Evolutionary conservation across 2,113 vertebrate species (phyloP).

Genomic region (Ramphastos sulfuratus): DNA sequence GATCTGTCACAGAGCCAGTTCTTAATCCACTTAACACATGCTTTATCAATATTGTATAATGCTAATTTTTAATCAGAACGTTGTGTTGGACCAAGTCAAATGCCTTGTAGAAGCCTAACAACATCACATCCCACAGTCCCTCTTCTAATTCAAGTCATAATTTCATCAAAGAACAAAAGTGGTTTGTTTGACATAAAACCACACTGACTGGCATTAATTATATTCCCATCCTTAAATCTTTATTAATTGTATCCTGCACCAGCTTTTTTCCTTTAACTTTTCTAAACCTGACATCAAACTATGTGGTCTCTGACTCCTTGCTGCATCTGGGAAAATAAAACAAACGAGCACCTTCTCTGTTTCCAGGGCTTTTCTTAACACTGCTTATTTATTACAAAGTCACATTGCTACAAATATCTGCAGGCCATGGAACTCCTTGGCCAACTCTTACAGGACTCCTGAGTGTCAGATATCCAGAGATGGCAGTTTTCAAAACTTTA

Average conservation of each 20-base stretch:
- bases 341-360: background rate
- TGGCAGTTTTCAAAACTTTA: conserved; percentile 6
- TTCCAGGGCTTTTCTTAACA: background rate
- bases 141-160: conserved; percentile 45
- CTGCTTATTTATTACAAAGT: background rate
- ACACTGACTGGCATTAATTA: background rate
- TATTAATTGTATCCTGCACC: background rate
- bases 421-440: background rate
- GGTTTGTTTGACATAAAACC: conserved; percentile 18
- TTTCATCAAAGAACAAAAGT: conserved; percentile 39
- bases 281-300: background rate
- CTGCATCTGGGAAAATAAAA: background rate
- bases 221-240: background rate
- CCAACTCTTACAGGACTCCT: background rate
- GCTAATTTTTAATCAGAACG: conserved; percentile 45
- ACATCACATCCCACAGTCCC: conserved; percentile 2
- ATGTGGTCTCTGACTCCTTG: background rate
- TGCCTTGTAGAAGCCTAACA: background rate
- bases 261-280: background rate
- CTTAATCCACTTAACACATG: conserved; percentile 32
- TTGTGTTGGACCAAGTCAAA: conserved; percentile 35
- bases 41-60: conserved; percentile 59
- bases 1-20: conserved; percentile 16
- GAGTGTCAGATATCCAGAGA: background rate
- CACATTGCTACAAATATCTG: background rate